Percentiles rank a stretch among this genome's conserved stretches.
These are phyloP conservation scores for Conopomorpha cramerella DNA, from an alignment of 1,140 invertebrate genomes.

Conservation along the genomic window DNA sequence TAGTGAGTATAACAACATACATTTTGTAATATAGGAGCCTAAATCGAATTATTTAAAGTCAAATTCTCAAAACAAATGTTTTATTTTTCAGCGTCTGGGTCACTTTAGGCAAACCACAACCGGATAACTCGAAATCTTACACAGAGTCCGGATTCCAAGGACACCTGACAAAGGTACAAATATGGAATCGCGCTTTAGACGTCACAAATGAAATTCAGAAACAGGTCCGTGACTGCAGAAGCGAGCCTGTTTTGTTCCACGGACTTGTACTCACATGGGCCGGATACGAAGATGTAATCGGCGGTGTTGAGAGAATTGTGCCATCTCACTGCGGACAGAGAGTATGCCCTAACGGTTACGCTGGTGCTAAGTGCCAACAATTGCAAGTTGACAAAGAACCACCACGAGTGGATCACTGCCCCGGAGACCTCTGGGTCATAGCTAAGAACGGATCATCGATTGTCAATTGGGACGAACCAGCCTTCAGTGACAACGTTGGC, in stretches of 20 bases:
- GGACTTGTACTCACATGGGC: conserved; percentile 89
- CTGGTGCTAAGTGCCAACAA: conserved; percentile 82
- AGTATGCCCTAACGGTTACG: conserved; percentile 83
- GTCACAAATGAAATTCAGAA: conserved; percentile 92
- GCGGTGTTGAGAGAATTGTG: conserved; percentile 89
- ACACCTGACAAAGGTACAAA: conserved; percentile 90
- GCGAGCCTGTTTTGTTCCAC: conserved; percentile 86
- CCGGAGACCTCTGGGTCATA: conserved; percentile 92
- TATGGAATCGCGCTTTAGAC: conserved; percentile 90
- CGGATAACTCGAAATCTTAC: conserved; percentile 73
- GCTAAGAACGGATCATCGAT: conserved; percentile 89
- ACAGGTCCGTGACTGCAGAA: conserved; percentile 88
- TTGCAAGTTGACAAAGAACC: conserved; percentile 84
- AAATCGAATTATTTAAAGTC: no score
- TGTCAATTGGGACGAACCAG: conserved; percentile 93
- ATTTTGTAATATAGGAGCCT: no score
- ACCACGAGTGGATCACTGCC: conserved; percentile 86
- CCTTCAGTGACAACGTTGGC: conserved; percentile 87
- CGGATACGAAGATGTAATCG: conserved; percentile 85
- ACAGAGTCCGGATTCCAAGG: conserved; percentile 92
- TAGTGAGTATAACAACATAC: conserved; percentile 67
- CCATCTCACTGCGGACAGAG: conserved; percentile 90
- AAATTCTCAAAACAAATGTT: no score
- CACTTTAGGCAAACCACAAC: conserved; percentile 86
- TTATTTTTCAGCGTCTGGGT: conserved; percentile 80